Percentiles rank a stretch among this genome's conserved stretches.
Evolutionary conservation across 2,113 vertebrate species (phyloP).

Genomic region (Chinchilla lanigera): DNA sequence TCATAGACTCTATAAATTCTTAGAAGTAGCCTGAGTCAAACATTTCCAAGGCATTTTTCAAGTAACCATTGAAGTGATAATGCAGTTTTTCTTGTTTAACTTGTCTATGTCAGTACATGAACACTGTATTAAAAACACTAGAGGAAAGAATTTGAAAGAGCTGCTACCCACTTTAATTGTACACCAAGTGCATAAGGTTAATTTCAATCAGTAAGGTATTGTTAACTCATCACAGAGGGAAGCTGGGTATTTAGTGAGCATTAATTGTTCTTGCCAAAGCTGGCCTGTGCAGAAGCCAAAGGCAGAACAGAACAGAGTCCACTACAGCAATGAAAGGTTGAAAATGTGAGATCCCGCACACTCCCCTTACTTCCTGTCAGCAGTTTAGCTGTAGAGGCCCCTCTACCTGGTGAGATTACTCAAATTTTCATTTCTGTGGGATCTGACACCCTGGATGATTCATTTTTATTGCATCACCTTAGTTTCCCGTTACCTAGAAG

Average conservation of each 20-base stretch:
- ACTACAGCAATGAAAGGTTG: not conserved
- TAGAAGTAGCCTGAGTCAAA: not conserved
- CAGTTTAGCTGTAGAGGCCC: not conserved
- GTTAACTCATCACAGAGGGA: not conserved
- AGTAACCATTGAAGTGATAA: not conserved
- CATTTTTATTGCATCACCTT: not conserved
- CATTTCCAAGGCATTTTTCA: not conserved
- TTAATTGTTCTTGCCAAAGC: not conserved
- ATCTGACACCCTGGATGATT: not conserved
- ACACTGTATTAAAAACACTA: not conserved
- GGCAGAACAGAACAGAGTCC: not conserved
- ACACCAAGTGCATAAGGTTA: not conserved
- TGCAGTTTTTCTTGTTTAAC: not conserved
- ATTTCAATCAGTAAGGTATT: not conserved
- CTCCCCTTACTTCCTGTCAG: not conserved
- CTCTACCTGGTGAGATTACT: not conserved
- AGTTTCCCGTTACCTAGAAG: not conserved
- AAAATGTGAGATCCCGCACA: not conserved
- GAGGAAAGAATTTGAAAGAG: not conserved
- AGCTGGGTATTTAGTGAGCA: not conserved
- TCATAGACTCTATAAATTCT: not conserved
- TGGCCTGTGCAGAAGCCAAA: not conserved
- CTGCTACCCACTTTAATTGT: not conserved
- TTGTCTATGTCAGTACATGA: not conserved
- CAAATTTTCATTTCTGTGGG: not conserved